Base-by-base conservation (phyloP, 2,797 vertebrate species). In the Trematomus bernacchii region DNA sequence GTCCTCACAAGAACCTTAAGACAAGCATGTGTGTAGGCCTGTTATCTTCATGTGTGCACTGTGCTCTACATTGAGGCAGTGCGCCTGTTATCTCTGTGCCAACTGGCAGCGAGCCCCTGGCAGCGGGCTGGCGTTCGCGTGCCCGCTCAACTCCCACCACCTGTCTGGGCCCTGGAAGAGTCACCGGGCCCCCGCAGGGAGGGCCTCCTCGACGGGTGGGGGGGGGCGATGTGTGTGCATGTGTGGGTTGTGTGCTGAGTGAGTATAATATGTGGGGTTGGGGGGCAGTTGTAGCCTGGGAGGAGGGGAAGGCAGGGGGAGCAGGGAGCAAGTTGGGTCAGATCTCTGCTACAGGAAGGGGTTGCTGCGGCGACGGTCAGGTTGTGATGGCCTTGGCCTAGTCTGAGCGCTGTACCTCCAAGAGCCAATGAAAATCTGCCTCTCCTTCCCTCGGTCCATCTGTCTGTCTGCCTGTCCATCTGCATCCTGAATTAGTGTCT, bases 151-250 rank as follows among this genome's bases (percentile, higher is more conserved):
- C 91, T 91, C 89, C 84, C 86, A 85, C 95, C 94, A 96, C 95
- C 95, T 96, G 94, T 94, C 94, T 93, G 87, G 83, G 90, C 88
- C 83, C 88, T 93, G 91, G 91, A 93, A 93, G 91, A 92, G 90
- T 93, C 89, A 89, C 79, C 33, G 23, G 66, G 71, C 80, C 84
- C 92, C 81, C 85, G 80, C 86, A 47, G 87, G 59, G 86, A 87
- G 77, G 83, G 83, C 78, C 83, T 88, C 82, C 68, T 74, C 43
- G 9, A 60, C 62, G 79, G 67, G 72, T 15, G n/a, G 27, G 27
- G 55, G 55, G 72, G 72, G 46, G 40, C 67, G 59, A 23, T 50
- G 37, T n/a, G 42, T 55, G 71, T 74, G 62, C 37, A 18, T 55
- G 59, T 79, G 73, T 73, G 42, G 57, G 42, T 40, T 72, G 58